Conservation (phyloP, 1,140 invertebrate genomes). For the Lordiphosa collinella region DNA sequence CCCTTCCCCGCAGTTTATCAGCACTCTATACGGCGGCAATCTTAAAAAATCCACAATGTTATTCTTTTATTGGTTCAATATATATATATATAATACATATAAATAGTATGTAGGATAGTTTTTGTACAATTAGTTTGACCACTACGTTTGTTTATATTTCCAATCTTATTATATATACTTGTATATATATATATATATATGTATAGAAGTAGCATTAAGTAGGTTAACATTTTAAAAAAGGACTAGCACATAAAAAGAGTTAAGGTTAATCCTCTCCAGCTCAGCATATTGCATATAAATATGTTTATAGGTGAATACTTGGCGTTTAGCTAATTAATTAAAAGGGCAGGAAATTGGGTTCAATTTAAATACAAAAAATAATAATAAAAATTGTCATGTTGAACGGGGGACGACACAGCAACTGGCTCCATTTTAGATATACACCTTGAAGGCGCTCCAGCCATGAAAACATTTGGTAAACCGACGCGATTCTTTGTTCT, state of each 20-base stretch:
- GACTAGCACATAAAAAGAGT: conserved; percentile 60
- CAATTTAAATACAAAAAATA: conserved; percentile 12
- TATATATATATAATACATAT: conserved; percentile 16
- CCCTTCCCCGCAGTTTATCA: too few species aligned
- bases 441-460: conserved; percentile 84
- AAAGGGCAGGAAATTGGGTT: conserved; percentile 21
- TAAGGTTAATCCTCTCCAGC: conserved; percentile 56
- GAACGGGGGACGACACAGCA: background rate
- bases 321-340: conserved; percentile 33
- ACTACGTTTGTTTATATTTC: conserved; percentile 10
- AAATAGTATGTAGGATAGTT: conserved; percentile 10
- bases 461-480: conserved; percentile 99
- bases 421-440: conserved; percentile 23
- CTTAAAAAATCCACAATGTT: too few species aligned
- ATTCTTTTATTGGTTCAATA: conserved; percentile 4
- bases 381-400: conserved; percentile 11
- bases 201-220: conserved; percentile 40
- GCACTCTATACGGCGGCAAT: too few species aligned
- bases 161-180: too few species aligned
- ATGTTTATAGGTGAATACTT: conserved; percentile 46
- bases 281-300: conserved; percentile 60
- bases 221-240: conserved; percentile 56
- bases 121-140: conserved; percentile 33
- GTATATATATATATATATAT: conserved; percentile 34
- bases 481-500: conserved; percentile 96